phyloP scores from a whole-genome alignment of 1,140 invertebrate genomes.

The Spodoptera litura region DNA sequence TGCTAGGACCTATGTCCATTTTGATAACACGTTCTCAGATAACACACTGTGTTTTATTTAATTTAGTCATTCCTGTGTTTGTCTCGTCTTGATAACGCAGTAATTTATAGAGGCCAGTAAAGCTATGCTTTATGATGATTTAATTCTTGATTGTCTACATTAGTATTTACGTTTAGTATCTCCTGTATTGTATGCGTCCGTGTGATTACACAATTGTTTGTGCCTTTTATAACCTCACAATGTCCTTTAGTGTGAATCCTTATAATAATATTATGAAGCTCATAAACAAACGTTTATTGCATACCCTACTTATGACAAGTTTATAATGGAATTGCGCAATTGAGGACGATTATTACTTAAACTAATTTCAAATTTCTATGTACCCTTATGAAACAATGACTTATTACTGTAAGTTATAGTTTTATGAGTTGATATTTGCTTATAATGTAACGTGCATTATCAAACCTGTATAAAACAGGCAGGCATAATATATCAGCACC shows the following conservation, averaged over 20 bases:
- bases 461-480: too few relatives aligned
- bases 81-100: slow-evolving; percentile 66
- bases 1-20: slow-evolving; percentile 65
- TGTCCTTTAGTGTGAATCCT: slow-evolving; percentile 60
- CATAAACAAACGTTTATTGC: slow-evolving; percentile 47
- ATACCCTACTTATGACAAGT: slow-evolving; percentile 40
- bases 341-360: not conserved
- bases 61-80: slow-evolving; percentile 72
- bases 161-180: slow-evolving; percentile 66
- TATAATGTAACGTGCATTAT: too few relatives aligned
- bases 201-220: slow-evolving; percentile 60
- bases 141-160: slow-evolving; percentile 68
- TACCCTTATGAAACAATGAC: too few relatives aligned
- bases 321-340: slow-evolving; percentile 28
- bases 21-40: slow-evolving; percentile 68
- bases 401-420: too few relatives aligned
- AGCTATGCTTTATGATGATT: slow-evolving; percentile 78
- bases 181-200: slow-evolving; percentile 58
- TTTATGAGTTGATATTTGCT: too few relatives aligned
- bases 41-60: slow-evolving; percentile 75
- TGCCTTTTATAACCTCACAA: slow-evolving; percentile 51
- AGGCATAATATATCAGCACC: too few relatives aligned
- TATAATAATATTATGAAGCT: slow-evolving; percentile 55
- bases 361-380: slow-evolving; percentile 4
- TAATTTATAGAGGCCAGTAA: slow-evolving; percentile 81